Conservation (phyloP, 2,113 vertebrate species). For the Anhinga anhinga region DNA sequence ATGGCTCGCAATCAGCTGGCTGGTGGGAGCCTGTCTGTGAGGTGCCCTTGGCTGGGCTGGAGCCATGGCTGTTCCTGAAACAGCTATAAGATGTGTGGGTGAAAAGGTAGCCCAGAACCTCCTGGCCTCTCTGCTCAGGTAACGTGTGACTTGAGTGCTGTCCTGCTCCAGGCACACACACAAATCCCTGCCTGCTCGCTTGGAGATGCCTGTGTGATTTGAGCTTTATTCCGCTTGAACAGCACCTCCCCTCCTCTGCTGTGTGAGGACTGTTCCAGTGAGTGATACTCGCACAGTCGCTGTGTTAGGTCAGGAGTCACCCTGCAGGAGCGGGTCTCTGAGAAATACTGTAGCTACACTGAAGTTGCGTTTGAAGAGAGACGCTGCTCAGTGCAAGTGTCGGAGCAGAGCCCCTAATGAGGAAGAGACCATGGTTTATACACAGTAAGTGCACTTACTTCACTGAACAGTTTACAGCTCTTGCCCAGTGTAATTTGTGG, state of each 20-base stretch:
- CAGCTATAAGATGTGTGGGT: fast-evolving
- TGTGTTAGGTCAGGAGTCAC: background rate
- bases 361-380: background rate
- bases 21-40: fast-evolving
- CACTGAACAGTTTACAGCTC: background rate
- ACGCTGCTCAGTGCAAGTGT: background rate
- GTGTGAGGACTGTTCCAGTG: background rate
- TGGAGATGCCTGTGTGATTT: background rate
- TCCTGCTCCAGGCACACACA: background rate
- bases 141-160: background rate
- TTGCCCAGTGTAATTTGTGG: background rate
- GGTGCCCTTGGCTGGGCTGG: background rate
- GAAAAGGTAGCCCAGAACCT: background rate
- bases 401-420: background rate
- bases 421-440: background rate
- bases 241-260: background rate
- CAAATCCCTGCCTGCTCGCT: background rate
- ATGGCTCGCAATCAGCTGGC: background rate
- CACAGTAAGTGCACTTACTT: background rate
- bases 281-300: fast-evolving
- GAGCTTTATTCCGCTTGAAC: background rate
- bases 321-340: background rate
- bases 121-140: background rate
- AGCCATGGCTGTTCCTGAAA: background rate
- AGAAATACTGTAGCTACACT: background rate